Evolutionary conservation across 2,113 vertebrate genomes (phyloP).

Genomic region (Panthera uncia): DNA sequence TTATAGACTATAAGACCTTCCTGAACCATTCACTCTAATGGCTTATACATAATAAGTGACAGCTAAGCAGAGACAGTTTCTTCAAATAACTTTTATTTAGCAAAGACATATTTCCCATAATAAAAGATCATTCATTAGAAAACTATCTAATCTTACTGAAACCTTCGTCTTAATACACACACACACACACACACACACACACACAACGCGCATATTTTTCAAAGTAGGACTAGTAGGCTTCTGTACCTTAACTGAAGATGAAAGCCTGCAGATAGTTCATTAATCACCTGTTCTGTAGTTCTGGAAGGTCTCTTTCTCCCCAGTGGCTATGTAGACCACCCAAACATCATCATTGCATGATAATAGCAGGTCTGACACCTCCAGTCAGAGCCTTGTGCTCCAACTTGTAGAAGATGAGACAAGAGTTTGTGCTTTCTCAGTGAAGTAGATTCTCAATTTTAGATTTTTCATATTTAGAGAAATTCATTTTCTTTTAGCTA

Average conservation of each 20-base stretch:
- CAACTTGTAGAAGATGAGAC: background rate
- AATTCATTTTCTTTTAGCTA: background rate
- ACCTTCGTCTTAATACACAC: background rate
- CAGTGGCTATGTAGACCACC: rapidly evolving
- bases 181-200: background rate
- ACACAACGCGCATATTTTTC: background rate
- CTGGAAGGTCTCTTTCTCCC: background rate
- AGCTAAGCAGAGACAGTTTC: background rate
- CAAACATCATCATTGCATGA: background rate
- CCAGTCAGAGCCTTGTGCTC: background rate
- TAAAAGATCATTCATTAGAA: background rate
- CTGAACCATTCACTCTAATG: background rate
- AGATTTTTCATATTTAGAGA: background rate
- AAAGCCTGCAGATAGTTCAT: background rate
- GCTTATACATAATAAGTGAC: background rate
- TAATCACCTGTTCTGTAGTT: background rate
- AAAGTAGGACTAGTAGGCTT: background rate
- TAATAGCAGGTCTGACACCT: rapidly evolving
- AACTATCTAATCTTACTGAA: background rate
- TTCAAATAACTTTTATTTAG: background rate
- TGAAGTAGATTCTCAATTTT: background rate
- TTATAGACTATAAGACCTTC: background rate
- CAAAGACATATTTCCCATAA: background rate
- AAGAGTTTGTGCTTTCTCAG: rapidly evolving
- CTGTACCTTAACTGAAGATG: background rate